phyloP scores from a whole-genome alignment of 1,140 invertebrate genomes.

The Rhyzopertha dominica region DNA sequence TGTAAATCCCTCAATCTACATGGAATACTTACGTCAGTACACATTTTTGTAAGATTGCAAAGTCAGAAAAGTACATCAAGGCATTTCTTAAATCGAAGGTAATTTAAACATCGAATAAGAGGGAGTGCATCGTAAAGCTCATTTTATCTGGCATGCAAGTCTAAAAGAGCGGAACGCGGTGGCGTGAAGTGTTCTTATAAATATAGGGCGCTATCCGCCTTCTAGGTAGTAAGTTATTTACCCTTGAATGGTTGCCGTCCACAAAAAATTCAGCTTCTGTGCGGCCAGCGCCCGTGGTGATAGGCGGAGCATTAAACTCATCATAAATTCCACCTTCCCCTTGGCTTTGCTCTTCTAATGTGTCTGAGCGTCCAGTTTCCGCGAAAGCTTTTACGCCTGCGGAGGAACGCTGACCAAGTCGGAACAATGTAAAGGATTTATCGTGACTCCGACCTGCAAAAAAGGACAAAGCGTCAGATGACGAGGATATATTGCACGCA shows the following conservation, averaged over 20 bases:
- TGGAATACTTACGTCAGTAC: too few relatives aligned
- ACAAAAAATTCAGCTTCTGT: constrained; percentile 80
- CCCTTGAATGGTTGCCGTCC: constrained; percentile 83
- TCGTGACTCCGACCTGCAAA: constrained; percentile 81
- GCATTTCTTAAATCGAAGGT: too few relatives aligned
- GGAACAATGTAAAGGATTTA: constrained; percentile 71
- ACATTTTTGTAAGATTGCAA: too few relatives aligned
- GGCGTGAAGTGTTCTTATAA: too few relatives aligned
- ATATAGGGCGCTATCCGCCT: constrained; percentile 1
- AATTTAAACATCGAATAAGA: too few relatives aligned
- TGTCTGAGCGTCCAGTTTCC: constrained; percentile 70
- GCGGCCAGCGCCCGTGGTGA: constrained; percentile 68
- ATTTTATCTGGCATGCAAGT: too few relatives aligned
- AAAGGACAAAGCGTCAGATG: too few relatives aligned
- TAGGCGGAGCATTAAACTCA: constrained; percentile 73
- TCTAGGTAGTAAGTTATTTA: constrained; percentile 42
- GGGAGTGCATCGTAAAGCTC: constrained; percentile 1
- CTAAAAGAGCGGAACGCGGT: too few relatives aligned
- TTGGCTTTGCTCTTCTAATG: constrained; percentile 57
- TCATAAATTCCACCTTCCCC: constrained; percentile 64
- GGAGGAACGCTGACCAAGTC: constrained; percentile 68
- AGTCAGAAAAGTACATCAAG: too few relatives aligned
- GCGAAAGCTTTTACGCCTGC: constrained; percentile 73
- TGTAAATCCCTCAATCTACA: too few relatives aligned
- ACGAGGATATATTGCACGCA: too few relatives aligned